Base-by-base conservation (phyloP, 2,113 vertebrate genomes). In the Phyllostomus discolor region DNA sequence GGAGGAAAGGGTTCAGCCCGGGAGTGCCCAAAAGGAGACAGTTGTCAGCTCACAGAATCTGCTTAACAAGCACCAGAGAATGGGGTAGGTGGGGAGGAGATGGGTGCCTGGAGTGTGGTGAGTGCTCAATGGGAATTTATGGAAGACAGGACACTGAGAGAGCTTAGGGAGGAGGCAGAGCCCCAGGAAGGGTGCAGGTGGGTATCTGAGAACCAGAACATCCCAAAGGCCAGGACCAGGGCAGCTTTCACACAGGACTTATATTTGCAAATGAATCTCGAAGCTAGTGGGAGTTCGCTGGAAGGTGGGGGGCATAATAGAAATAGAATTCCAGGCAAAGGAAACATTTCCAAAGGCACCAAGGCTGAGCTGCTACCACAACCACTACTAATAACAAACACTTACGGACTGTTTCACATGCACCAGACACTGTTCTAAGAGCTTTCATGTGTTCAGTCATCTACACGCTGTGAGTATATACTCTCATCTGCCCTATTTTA, bases 401-500 rank as follows among this genome's bases (percentile, higher is more conserved):
- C 43, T 4, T 1, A 0, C 0, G 2, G 16, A n/a, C 43, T 1
- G 0, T 46, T 54, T 7, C 20, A 46, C 4, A 0, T 8, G 16
- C 1, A 4, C 38, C 7, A 6, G 5, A 46, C 5, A 22, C 43
- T 67, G 15, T 24, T 70, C 69, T 17, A 46, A 52, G 52, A 35
- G 59, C 46, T 48, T 24, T 66, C 59, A 14, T 10, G 33, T 28
- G 19, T 8, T 10, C 7, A 11, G 24, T 80, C 12, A 0, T 38
- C 35, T 64, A 2, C 24, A 2, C 72, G 28, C 50, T 94, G 72
- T n/a, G 28, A 12, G 57, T 38, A 14, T 28, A 22, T 9, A 2
- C 31, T 59, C 5, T 19, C 48, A 26, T 69, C 52, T 79, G 22
- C 2, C 17, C 31, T 54, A 33, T 72, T 75, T 57, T 59, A 75